Percentiles rank a stretch among this genome's conserved stretches.
Conservation (phyloP, 2,888 invertebrate species). For the Tetragonula carbonaria region DNA sequence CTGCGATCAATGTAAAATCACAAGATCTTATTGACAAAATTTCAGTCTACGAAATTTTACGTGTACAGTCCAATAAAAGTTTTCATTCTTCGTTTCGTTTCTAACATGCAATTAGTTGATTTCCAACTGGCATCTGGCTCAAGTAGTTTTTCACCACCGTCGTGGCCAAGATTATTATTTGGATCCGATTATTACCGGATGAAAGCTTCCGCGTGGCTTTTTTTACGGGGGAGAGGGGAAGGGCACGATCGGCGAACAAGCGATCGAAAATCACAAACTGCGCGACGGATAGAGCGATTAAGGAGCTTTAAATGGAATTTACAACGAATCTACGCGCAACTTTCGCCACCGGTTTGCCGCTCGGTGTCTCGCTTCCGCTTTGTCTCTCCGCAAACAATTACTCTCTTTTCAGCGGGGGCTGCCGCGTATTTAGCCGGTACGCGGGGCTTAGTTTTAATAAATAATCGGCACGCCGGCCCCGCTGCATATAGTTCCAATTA, state of each 20-base stretch:
- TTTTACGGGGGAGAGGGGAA: background rate
- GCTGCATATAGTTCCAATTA: slow-evolving; percentile 71
- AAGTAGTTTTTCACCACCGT: background rate
- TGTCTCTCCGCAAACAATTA: slow-evolving; percentile 33
- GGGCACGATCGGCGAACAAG: background rate
- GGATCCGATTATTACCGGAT: background rate
- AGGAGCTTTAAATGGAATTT: slow-evolving; percentile 35
- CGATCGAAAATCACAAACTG: slow-evolving; percentile 12
- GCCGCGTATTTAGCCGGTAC: slow-evolving; percentile 43
- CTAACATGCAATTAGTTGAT: no score
- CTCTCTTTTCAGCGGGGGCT: slow-evolving; percentile 2
- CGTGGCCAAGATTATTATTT: no score
- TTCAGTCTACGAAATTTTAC: background rate
- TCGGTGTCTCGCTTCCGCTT: background rate
- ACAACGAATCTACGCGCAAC: slow-evolving; percentile 18
- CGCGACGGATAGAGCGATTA: slow-evolving; percentile 5
- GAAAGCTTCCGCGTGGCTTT: slow-evolving; percentile 4
- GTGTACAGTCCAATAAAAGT: background rate
- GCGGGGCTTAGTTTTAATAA: slow-evolving; percentile 70
- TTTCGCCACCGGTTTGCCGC: slow-evolving; percentile 1
- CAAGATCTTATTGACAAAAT: no score
- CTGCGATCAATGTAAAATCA: no score
- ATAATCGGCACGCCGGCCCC: slow-evolving; percentile 64
- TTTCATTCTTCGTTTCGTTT: background rate
- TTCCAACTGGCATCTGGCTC: background rate